A percentile compares a stretch with the other conserved stretches of the same genome.
phyloP scores from a whole-genome alignment of 2,888 invertebrate genomes.

The Athalia cordata region DNA sequence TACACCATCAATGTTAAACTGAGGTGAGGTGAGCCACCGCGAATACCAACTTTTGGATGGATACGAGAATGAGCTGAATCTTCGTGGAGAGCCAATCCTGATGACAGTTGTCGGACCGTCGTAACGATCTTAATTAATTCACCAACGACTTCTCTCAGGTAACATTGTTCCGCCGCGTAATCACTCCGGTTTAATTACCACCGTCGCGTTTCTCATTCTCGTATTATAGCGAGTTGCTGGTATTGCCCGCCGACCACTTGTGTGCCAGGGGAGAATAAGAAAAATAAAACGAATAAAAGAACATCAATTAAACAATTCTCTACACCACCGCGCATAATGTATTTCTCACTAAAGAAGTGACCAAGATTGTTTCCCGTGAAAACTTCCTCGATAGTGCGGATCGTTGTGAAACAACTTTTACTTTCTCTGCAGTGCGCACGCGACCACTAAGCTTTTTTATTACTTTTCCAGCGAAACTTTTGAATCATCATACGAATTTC shows the following conservation, averaged over 20 bases:
- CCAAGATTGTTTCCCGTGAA: not conserved
- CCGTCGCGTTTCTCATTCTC: constrained; percentile 23
- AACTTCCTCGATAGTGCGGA: constrained; percentile 10
- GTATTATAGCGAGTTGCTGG: not conserved
- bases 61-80: constrained; percentile 34
- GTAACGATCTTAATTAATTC: constrained; percentile 44
- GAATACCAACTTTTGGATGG: constrained; percentile 3
- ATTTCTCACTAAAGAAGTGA: not conserved
- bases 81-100: constrained; percentile 30
- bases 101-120: constrained; percentile 40
- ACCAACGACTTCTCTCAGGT: constrained; percentile 22
- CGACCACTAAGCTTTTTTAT: constrained; percentile 9
- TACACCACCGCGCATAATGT: not conserved
- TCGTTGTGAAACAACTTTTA: not conserved
- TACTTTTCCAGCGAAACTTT: constrained; percentile 5
- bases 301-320: no score
- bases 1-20: not conserved
- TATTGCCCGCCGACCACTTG: not conserved
- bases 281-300: not conserved
- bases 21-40: no score
- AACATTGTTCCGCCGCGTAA: constrained; percentile 29
- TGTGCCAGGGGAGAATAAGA: not conserved
- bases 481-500: constrained; percentile 44
- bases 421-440: constrained; percentile 1
- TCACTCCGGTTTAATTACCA: constrained; percentile 39